These are phyloP conservation scores for Plagodis dolabraria DNA, from an alignment of 2,888 invertebrate genomes.

Conservation along the genomic window DNA sequence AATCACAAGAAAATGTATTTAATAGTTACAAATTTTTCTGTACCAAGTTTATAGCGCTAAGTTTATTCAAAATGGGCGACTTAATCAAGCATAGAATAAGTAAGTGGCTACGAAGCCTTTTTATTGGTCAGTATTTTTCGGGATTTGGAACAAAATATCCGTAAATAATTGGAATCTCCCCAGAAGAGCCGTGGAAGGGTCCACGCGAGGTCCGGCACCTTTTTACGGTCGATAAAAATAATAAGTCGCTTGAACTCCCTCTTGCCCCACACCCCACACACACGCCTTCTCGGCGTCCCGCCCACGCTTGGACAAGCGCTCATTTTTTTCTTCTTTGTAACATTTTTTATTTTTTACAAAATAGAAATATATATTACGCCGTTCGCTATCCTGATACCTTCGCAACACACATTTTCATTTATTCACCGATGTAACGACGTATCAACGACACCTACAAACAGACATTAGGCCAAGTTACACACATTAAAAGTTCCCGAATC, in stretches of 20 bases:
- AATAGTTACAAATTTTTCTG: too few relatives aligned
- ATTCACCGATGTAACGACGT: constrained; percentile 18
- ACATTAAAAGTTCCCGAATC: constrained; percentile 83
- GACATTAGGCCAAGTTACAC: constrained; percentile 82
- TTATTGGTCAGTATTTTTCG: constrained; percentile 67
- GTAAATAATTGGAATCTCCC: constrained; percentile 77
- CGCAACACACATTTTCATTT: constrained; percentile 43
- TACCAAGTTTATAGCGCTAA: neutral
- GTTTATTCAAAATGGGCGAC: constrained; percentile 39
- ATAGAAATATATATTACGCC: constrained; percentile 35
- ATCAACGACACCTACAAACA: constrained; percentile 57
- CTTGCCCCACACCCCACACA: constrained; percentile 38
- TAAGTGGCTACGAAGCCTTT: constrained; percentile 60
- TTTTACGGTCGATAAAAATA: constrained; percentile 83
- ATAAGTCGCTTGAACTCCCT: constrained; percentile 65
- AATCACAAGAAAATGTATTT: too few relatives aligned
- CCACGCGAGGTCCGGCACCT: constrained; percentile 73
- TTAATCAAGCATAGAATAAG: constrained; percentile 54
- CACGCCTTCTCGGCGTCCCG: constrained; percentile 42
- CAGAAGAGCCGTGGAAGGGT: constrained; percentile 71
- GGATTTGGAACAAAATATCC: constrained; percentile 76
- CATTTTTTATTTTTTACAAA: constrained; percentile 50
- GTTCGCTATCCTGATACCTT: constrained; percentile 28
- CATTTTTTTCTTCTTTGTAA: constrained; percentile 75
- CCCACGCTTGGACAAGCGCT: constrained; percentile 76